Evolutionary conservation across 2,797 vertebrate species (phyloP).

Genomic region (Catharus ustulatus): DNA sequence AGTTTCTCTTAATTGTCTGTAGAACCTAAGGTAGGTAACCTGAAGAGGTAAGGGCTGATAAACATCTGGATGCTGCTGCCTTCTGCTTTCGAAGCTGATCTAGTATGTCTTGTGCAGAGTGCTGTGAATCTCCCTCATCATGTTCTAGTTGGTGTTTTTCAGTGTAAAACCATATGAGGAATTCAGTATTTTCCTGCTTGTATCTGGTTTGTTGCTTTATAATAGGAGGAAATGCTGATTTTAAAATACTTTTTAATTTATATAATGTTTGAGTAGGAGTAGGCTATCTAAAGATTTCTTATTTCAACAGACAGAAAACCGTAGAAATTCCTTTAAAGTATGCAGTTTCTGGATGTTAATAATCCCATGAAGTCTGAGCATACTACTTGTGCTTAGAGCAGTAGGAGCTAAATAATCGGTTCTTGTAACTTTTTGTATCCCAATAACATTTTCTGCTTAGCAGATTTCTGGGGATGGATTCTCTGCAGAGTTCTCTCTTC

Average conservation of each 20-base stretch:
- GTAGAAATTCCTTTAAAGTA: not conserved
- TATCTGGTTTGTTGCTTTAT: not conserved
- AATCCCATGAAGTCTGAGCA: not conserved
- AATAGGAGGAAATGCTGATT: not conserved
- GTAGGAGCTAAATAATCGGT: not conserved
- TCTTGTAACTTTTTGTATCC: not conserved
- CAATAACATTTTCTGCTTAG: not conserved
- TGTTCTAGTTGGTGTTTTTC: not conserved
- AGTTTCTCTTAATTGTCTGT: not conserved
- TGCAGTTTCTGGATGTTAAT: not conserved
- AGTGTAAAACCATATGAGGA: not conserved
- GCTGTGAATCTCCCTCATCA: not conserved
- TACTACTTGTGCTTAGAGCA: not conserved
- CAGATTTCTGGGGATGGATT: not conserved
- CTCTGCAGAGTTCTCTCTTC: not conserved
- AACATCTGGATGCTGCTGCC: not conserved
- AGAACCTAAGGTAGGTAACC: not conserved
- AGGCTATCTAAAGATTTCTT: not conserved
- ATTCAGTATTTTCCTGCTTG: not conserved
- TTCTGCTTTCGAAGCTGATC: not conserved
- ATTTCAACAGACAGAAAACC: not conserved
- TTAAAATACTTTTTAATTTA: not conserved
- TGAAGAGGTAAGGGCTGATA: not conserved
- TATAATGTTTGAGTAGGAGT: not conserved
- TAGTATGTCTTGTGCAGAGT: not conserved